Evolutionary conservation across 2,797 vertebrate species (phyloP).

Genomic region (Potorous gilbertii): DNA sequence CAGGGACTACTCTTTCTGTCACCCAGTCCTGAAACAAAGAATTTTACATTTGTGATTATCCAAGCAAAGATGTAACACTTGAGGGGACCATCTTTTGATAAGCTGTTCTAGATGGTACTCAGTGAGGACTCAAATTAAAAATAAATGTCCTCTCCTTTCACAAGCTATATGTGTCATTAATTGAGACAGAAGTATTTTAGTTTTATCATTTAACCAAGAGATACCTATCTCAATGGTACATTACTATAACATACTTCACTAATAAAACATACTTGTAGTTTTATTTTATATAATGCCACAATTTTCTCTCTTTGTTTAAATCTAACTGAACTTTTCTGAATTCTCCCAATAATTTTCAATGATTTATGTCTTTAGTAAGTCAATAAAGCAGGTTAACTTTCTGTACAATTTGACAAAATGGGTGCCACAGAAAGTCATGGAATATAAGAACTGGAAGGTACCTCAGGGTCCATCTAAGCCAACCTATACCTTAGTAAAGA

Average conservation of each 20-base stretch:
- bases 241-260: background rate
- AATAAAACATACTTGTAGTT: background rate
- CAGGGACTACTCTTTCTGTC: slow-evolving; percentile 16
- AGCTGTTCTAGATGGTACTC: background rate
- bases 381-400: background rate
- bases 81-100: background rate
- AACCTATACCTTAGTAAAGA: background rate
- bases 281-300: background rate
- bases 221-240: background rate
- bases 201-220: background rate
- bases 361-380: background rate
- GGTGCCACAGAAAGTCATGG: background rate
- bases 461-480: background rate
- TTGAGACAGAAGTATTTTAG: background rate
- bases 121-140: background rate
- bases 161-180: background rate
- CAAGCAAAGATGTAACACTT: background rate
- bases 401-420: background rate
- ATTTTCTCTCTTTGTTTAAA: slow-evolving; percentile 3
- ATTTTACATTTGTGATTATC: background rate
- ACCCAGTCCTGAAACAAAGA: slow-evolving; percentile 9
- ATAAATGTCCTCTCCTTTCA: background rate
- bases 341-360: slow-evolving; percentile 6
- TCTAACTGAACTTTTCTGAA: slow-evolving; percentile 11
- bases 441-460: background rate